These are phyloP conservation scores for Eumacrocentrus americanus DNA, from an alignment of 2,888 invertebrate species.

Conservation along the genomic window DNA sequence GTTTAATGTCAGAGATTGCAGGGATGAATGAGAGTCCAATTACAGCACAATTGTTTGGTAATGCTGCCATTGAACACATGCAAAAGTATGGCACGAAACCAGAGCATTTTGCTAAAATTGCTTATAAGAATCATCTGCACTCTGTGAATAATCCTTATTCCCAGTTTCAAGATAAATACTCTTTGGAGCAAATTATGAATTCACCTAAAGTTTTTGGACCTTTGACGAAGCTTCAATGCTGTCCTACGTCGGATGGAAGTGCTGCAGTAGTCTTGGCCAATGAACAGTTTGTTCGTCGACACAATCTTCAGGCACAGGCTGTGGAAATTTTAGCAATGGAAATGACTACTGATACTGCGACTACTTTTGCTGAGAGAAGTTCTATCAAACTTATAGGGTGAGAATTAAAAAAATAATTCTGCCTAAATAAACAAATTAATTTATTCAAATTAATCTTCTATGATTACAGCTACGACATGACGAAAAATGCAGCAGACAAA, in stretches of 20 bases:
- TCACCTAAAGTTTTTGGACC: conserved; percentile 91
- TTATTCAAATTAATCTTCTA: too few species aligned
- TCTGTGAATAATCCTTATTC: conserved; percentile 97
- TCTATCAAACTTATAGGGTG: conserved; percentile 74
- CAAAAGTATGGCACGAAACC: conserved; percentile 91
- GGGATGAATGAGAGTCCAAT: conserved; percentile 80
- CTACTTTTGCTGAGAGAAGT: conserved; percentile 82
- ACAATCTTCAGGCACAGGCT: conserved; percentile 83
- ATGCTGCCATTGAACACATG: conserved; percentile 96
- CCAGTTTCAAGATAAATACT: conserved; percentile 91
- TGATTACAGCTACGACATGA: conserved; percentile 86
- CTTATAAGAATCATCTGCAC: conserved; percentile 96
- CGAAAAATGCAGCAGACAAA: conserved; percentile 77
- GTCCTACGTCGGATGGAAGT: conserved; percentile 98
- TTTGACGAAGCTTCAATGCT: conserved; percentile 95
- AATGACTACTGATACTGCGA: conserved; percentile 91
- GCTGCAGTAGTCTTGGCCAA: conserved; percentile 92
- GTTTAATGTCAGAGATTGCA: conserved; percentile 80
- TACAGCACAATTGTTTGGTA: conserved; percentile 95
- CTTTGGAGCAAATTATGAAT: conserved; percentile 85
- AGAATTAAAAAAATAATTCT: too few species aligned
- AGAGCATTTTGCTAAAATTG: conserved; percentile 96
- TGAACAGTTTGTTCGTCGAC: conserved; percentile 85
- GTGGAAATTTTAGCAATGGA: conserved; percentile 97
- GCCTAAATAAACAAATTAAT: too few species aligned